Percentiles rank a stretch among this genome's conserved stretches.
These are phyloP conservation scores for Mycetomoellerius zeteki DNA, from an alignment of 1,140 invertebrate genomes.

Conservation along the genomic window DNA sequence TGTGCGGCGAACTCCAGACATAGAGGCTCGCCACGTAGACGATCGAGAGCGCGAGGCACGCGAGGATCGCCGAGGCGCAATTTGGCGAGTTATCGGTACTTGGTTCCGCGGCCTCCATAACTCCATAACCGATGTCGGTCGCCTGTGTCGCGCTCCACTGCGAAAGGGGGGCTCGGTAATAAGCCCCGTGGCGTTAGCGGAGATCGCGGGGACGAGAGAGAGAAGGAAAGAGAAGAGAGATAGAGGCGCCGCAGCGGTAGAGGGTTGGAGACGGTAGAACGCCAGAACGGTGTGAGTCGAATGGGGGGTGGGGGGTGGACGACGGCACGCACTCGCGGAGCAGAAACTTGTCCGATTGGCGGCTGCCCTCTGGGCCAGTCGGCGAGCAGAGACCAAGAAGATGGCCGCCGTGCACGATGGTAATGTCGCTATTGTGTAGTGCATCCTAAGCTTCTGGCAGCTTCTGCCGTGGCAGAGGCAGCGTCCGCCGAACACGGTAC, in stretches of 20 bases:
- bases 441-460: constrained; percentile 69
- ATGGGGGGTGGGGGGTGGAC: constrained; percentile 22
- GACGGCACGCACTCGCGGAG: constrained; percentile 32
- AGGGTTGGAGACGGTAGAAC: constrained; percentile 36
- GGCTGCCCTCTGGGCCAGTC: constrained; percentile 76
- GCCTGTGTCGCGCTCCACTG: constrained; percentile 75
- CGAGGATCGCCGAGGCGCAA: constrained; percentile 85
- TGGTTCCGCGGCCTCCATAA: constrained; percentile 81
- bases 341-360: constrained; percentile 79
- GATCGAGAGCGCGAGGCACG: constrained; percentile 91
- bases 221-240: constrained; percentile 14
- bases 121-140: constrained; percentile 82
- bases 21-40: constrained; percentile 94
- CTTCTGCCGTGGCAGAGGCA: constrained; percentile 28
- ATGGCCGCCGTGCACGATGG: constrained; percentile 85
- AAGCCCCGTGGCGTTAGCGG: constrained; percentile 57
- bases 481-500: constrained; percentile 11
- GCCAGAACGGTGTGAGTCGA: constrained; percentile 25
- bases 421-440: constrained; percentile 86
- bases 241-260: constrained; percentile 29
- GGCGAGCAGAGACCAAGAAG: constrained; percentile 78
- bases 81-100: constrained; percentile 74
- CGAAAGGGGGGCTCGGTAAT: constrained; percentile 72
- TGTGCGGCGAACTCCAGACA: constrained; percentile 92
- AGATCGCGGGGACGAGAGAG: constrained; percentile 30